A percentile compares a stretch with the other conserved stretches of the same genome.
Conservation (phyloP, 2,888 invertebrate species). For the Pseudococcus viburni region DNA sequence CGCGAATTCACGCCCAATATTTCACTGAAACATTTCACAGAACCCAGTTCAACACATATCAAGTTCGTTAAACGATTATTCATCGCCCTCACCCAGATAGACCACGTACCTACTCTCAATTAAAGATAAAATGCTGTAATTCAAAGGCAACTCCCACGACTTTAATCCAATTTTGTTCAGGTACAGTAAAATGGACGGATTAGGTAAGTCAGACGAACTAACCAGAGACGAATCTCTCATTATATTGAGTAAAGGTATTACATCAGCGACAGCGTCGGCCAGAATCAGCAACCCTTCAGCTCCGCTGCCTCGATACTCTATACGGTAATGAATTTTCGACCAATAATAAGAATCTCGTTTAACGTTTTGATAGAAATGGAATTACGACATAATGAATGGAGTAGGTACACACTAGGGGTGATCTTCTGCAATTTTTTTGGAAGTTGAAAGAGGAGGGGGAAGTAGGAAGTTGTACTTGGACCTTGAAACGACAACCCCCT, state of each 20-base stretch:
- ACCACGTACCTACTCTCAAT: slow-evolving; percentile 67
- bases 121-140: slow-evolving; percentile 67
- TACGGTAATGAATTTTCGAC: no score
- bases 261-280: slow-evolving; percentile 59
- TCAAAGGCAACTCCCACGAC: slow-evolving; percentile 68
- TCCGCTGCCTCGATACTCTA: slow-evolving; percentile 28
- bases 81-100: no score
- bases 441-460: no score
- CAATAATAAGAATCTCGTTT: background rate
- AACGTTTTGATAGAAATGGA: background rate
- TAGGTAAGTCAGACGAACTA: background rate
- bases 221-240: slow-evolving; percentile 24
- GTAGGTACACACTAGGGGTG: no score
- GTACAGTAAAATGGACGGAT: slow-evolving; percentile 65
- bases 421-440: no score
- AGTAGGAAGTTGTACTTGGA: no score
- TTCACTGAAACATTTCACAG: slow-evolving; percentile 36
- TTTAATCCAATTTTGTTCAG: slow-evolving; percentile 67
- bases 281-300: slow-evolving; percentile 59
- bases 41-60: no score
- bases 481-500: no score
- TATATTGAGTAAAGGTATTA: slow-evolving; percentile 60
- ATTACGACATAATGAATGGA: no score
- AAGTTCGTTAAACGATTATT: no score
- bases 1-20: slow-evolving; percentile 15